Evolutionary conservation across 2,113 vertebrate genomes (phyloP).

Genomic region (Microtus richardsoni): DNA sequence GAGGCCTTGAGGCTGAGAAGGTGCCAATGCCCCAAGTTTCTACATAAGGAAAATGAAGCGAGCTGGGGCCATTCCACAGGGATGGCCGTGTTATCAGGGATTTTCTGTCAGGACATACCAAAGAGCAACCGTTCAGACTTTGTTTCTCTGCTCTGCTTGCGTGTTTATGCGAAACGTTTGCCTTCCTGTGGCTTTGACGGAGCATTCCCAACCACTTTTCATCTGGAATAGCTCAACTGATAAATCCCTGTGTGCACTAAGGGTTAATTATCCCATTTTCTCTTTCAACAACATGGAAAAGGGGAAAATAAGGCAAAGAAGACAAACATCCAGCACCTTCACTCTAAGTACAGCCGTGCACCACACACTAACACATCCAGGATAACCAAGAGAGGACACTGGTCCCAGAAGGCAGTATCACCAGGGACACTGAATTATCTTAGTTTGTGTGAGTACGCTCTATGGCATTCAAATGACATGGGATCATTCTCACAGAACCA

Average conservation of each 20-base stretch:
- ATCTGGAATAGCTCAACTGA: background rate
- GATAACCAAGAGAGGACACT: background rate
- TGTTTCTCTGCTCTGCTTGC: background rate
- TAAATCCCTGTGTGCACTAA: background rate
- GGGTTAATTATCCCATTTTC: background rate
- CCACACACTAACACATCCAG: background rate
- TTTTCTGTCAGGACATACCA: background rate
- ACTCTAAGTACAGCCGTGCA: background rate
- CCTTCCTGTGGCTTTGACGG: background rate
- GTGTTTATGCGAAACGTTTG: background rate
- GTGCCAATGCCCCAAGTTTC: background rate
- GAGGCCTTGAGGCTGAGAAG: background rate
- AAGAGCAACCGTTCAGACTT: background rate
- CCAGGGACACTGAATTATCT: background rate
- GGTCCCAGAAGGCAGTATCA: background rate
- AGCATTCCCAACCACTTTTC: background rate
- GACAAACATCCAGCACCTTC: background rate
- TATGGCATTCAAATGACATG: background rate
- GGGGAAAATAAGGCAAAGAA: background rate
- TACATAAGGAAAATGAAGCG: background rate
- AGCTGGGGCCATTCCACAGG: background rate
- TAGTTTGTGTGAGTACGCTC: background rate
- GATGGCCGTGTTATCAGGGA: background rate
- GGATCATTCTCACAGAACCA: background rate
- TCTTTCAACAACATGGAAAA: background rate